Base-by-base conservation (phyloP, 2,113 vertebrate species). In the Trogon melanurus region DNA sequence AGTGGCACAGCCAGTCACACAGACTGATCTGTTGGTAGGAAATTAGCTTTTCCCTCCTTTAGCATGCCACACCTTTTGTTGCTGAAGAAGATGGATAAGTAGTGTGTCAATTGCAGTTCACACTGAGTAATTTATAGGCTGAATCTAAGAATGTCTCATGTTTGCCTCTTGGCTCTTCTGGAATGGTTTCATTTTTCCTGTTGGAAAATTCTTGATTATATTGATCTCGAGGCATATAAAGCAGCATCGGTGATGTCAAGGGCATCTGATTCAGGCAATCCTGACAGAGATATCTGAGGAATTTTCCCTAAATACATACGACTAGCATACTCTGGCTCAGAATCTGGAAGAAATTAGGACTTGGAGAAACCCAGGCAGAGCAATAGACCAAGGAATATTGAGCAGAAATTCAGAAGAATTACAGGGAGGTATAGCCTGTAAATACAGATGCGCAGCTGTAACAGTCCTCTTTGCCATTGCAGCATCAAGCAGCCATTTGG, bases 401-500 rank as follows among this genome's bases (percentile, higher is more conserved):
- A 84, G 20, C 32, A 74, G 16, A 51, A 70, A 58, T 85, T 54
- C 70, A 79, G 79, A 74, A 85, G 47, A 71, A 91, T 41, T 41
- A 45, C 4, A 5, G 75, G 48, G 71, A 76, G 16, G n/a, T 51
- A 25, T 0, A 6, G 78, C 13, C 9, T 74, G 44, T 23, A 57
- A 62, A 50, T 85, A 50, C 27, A 54, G 22, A 36, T 65, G 62
- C 76, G 25, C 73, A 92, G 60, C 66, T 36, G 50, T 81, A 58
- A 74, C 58, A 82, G 16, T 57, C 57, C 34, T 64, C 56, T 78
- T 83, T 93, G 80, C 36, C 44, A 25, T 26, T 62, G 83, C 78
- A 89, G 30, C n/a, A 54, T 87, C 30, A 73, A 79, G 62, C 38
- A 81, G 69, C 69, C 65, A 67, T 94, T 93, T 92, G 91, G 81